Percentiles rank a stretch among this genome's conserved stretches.
Evolutionary conservation across 2,113 vertebrate species (phyloP).

Genomic region (Alosa alosa): DNA sequence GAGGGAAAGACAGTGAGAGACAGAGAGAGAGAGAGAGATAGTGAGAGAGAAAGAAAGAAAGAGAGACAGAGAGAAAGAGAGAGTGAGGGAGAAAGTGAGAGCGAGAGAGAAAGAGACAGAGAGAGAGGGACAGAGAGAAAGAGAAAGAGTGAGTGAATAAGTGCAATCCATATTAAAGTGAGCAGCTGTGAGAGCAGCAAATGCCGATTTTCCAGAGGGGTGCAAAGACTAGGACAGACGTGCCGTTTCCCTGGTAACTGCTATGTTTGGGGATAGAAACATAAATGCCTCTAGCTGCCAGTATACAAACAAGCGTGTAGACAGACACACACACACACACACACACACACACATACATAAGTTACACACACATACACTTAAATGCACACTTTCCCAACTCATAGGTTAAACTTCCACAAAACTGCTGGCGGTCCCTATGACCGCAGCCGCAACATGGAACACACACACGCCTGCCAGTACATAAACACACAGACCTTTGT

Average conservation of each 20-base stretch:
- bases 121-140: neutral
- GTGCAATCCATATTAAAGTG: neutral
- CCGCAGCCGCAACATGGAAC: neutral
- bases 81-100: no score
- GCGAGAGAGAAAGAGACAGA: no score
- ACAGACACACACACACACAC: neutral
- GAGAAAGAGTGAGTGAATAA: neutral
- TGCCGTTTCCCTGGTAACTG: neutral
- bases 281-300: neutral
- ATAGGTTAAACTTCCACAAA: neutral
- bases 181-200: neutral
- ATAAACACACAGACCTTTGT: neutral
- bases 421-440: neutral
- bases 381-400: neutral
- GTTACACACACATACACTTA: neutral
- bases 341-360: neutral
- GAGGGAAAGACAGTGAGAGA: no score
- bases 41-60: no score
- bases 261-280: conserved; percentile 14
- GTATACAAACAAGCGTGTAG: neutral
- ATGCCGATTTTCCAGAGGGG: conserved; percentile 8
- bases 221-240: conserved; percentile 1
- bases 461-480: neutral
- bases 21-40: no score
- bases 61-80: no score